A percentile compares a stretch with the other conserved stretches of the same genome.
These are phyloP conservation scores for Rhabdomys pumilio DNA, from an alignment of 2,797 vertebrate species.

Conservation along the genomic window DNA sequence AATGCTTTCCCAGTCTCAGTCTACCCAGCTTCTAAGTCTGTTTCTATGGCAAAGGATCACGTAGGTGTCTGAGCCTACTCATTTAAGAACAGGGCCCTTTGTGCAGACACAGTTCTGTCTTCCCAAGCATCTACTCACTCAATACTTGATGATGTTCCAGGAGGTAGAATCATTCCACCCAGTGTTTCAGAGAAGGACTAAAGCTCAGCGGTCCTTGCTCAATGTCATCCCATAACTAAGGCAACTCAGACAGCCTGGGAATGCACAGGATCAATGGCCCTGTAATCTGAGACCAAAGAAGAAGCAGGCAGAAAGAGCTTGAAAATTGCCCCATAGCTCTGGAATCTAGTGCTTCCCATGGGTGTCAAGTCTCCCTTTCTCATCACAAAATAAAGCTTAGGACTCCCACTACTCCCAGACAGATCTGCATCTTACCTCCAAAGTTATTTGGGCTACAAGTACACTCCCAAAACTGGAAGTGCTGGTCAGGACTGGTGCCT, in stretches of 20 bases:
- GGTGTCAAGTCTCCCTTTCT: background rate
- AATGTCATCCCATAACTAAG: background rate
- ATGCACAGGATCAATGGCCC: fast-evolving
- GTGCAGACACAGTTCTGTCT: fast-evolving
- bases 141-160: background rate
- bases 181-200: conserved; percentile 39
- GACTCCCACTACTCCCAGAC: background rate
- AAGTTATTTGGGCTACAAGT: background rate
- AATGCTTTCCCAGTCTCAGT: background rate
- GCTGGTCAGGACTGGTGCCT: background rate
- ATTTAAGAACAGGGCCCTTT: background rate
- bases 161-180: background rate
- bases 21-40: conserved; percentile 17
- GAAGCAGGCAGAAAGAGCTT: background rate
- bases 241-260: background rate
- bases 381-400: background rate
- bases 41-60: background rate
- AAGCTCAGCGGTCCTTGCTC: background rate
- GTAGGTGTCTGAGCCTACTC: background rate
- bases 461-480: background rate
- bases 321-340: fast-evolving
- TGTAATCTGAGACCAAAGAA: background rate
- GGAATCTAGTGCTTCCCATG: background rate
- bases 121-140: background rate
- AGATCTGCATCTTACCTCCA: background rate